These are phyloP conservation scores for Celastrina argiolus DNA, from an alignment of 2,888 invertebrate genomes.

Conservation along the genomic window DNA sequence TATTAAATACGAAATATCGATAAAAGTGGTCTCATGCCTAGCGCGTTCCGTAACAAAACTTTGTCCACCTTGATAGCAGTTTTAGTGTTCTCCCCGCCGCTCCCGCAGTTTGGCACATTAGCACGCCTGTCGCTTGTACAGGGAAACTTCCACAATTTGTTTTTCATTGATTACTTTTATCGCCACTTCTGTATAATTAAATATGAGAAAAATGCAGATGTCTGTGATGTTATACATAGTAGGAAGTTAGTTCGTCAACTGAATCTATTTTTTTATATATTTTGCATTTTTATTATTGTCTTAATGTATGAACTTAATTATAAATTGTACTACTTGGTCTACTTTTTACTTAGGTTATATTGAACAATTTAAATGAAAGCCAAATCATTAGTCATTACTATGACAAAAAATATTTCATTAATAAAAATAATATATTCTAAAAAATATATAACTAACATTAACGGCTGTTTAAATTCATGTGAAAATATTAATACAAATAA, in stretches of 20 bases:
- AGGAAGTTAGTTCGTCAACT: no score
- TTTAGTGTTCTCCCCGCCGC: slow-evolving; percentile 44
- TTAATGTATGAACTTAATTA: no score
- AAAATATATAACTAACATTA: neutral
- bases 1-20: slow-evolving; percentile 24
- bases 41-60: slow-evolving; percentile 45
- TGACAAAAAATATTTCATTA: neutral
- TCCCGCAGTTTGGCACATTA: slow-evolving; percentile 43
- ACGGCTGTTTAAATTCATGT: neutral
- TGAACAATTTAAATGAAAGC: no score
- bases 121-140: slow-evolving; percentile 36
- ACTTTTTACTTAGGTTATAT: no score
- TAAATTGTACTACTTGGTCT: no score
- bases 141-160: slow-evolving; percentile 35
- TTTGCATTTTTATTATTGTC: no score
- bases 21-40: slow-evolving; percentile 38
- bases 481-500: neutral
- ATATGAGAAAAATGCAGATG: slow-evolving; percentile 16
- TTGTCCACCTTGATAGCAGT: slow-evolving; percentile 65
- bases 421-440: neutral
- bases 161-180: slow-evolving; percentile 36
- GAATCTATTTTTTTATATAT: no score
- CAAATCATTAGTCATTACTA: no score
- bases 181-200: slow-evolving; percentile 36
- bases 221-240: no score